Evolutionary conservation across 2,797 vertebrate species (phyloP), one percentile per base, ranked within the genome.

Genomic region (Salmo trutta): DNA sequence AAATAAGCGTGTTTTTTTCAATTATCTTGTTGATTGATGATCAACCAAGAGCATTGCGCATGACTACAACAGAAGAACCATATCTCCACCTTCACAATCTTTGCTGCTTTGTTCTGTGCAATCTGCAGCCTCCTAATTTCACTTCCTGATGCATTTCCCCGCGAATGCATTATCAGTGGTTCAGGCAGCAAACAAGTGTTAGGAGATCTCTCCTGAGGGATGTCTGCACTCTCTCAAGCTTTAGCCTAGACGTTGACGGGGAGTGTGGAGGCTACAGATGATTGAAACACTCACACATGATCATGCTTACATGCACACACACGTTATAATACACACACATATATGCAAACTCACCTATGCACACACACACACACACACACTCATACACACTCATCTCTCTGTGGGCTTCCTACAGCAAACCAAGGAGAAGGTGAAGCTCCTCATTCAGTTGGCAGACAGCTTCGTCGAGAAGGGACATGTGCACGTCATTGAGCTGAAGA

Each of bases 401-500:
- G 52, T 77, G 64, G 85, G 21, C 21, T 4, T 21, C 21, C 59
- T 76, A 1, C 94, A 99, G 97, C 97, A 99, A 98, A 99, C 96
- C 16, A 98, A 98, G 92, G 98, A 99, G 89, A 98, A 98, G 90
- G 98, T 99, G 91, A 97, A 98, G 88, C 95, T 99, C 81, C 94
- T 99, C 87, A 98, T 99, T 92, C 97, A 98, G 87, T 86, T 99
- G 87, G 98, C 98, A 0, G 97, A 99, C 89, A 97, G 95, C 86
- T 96, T 99, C 88, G 97, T 99, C 89, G 98, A 99, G 89, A 98
- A 98, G 86, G 98, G 98, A 62, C 98, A 99, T 17, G 96, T 95
- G 72, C 98, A 99, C 0, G 96, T 97, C 85, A 94, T 92, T 0
- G 98, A 99, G 92, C 96, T 99, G 90, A 97, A 97, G 90, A 96